Base-by-base conservation (phyloP, 2,797 vertebrate genomes). In the Ctenopoma multispine region DNA sequence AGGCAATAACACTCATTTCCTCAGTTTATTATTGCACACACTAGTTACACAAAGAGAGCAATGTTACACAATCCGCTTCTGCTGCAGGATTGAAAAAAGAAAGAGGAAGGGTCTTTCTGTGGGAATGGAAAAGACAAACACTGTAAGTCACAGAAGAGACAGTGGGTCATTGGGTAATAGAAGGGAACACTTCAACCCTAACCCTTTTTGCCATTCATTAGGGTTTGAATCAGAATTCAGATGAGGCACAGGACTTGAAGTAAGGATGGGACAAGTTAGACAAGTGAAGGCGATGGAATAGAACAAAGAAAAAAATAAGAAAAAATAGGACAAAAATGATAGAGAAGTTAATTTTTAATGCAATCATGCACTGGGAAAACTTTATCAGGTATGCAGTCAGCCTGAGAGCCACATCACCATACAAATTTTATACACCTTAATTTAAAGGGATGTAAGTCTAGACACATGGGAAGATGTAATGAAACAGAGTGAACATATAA, bases 11-110 rank as follows among this genome's bases (percentile, higher is more conserved):
- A 21, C 82, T 89, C 81, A 92, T 91, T 92, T 93, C 91, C 88
- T 90, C 69, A 31, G 81, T 90, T 93, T 92, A 90, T 92, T 91
- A 80, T 92, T 92, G 70, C 86, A 89, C 86, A 86, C 77, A 55
- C 57, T 81, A 68, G 83, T 87, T 88, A 90, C 87, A 88, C 84
- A 85, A 86, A 88, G 86, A 85, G 56, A 73, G 62, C 86, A 84
- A 91, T 89, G 73, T 90, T 90, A 77, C 87, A 87, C 81, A 83
- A 92, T 90, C 91, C 68, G 79, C 80, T 88, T 91, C 77, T 81
- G 79, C 81, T 65, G 70, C 55, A 17, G 74, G 66, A 82, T 41
- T 61, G 53, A 77, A 65, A n/a, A 81, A 66, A 77, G 79, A 44
- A 84, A 85, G 76, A 80, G 84, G 86, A 90, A 90, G 87, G 64